Conservation (phyloP, 2,113 vertebrate species). For the Pogona vitticeps region DNA sequence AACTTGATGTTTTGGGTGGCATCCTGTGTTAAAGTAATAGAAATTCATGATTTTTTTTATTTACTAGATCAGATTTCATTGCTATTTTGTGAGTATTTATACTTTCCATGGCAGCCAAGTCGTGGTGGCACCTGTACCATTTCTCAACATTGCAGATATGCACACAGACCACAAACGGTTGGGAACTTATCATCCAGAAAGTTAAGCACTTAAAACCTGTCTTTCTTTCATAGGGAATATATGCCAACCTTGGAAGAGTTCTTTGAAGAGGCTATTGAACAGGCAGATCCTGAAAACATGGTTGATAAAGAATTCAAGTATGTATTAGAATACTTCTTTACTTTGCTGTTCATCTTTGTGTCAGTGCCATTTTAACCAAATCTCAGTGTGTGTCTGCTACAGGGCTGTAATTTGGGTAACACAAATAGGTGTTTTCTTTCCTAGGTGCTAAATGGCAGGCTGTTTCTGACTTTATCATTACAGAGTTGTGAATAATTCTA, state of each 20-base stretch:
- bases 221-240: conserved; percentile 84
- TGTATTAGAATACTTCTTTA: conserved; percentile 48
- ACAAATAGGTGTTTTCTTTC: conserved; percentile 6
- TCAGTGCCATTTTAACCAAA: neutral
- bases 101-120: too few species aligned
- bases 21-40: too few species aligned
- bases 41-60: too few species aligned
- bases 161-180: neutral
- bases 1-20: too few species aligned
- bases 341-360: neutral
- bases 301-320: conserved; percentile 98
- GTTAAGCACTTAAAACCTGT: neutral
- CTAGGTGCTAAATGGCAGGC: neutral
- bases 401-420: neutral
- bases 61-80: too few species aligned
- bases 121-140: too few species aligned
- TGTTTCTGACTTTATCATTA: conserved; percentile 23
- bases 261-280: conserved; percentile 97
- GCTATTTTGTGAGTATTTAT: too few species aligned
- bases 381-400: neutral
- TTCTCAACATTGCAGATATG: neutral
- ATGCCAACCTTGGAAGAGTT: conserved; percentile 97
- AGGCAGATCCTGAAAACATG: conserved; percentile 97
- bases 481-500: conserved; percentile 95
- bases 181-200: neutral